Base-by-base conservation (phyloP, 2,888 invertebrate species). In the Thyatira batis region DNA sequence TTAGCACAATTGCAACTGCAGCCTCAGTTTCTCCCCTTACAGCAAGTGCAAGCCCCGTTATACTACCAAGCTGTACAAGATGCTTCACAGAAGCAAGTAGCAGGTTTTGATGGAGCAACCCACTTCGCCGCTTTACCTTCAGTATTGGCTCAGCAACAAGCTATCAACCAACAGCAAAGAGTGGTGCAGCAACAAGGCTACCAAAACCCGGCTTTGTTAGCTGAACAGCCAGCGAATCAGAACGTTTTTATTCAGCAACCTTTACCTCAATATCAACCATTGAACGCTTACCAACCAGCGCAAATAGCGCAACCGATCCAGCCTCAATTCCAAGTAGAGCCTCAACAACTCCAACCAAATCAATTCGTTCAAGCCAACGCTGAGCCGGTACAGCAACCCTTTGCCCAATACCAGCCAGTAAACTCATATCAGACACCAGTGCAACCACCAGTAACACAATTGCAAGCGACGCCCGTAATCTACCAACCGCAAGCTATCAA, bases 81-180 rank as follows among this genome's bases (percentile, higher is more conserved):
- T n/a, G 59, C 63, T 2, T 71, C 76, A 8, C 82, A 82, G 54
- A 76, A 79, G 10, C 85, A 86, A 61, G 67, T 78, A 3, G 61
- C 74, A 3, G 85, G 85, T 0, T 90, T 79, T 44, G 82, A 87
- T 61, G 89, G 84, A 3, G 80, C 81, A 13, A 76, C 87, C 0
- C 90, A 91, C 57, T 84, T 91, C 20, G 79, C 89, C 20, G 89
- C 87, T 1, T 60, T 90, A 0, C 85, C 89, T 20, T 88, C 89
- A 28, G 76, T 89, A 3, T 68, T 92, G 54, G 83, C 87, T 48
- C 90, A 90, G 59, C 83, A 82, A 50, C 81, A 81, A 67, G 54
- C 71, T n/a, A 33, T 33, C 11, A 17, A 39, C 17, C 39, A 39
- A 17, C 39, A 13, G 1, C 39, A 39, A 39, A 39, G 39, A 39